phyloP scores from a whole-genome alignment of 1,140 invertebrate genomes.

The Bradysia coprophila region DNA sequence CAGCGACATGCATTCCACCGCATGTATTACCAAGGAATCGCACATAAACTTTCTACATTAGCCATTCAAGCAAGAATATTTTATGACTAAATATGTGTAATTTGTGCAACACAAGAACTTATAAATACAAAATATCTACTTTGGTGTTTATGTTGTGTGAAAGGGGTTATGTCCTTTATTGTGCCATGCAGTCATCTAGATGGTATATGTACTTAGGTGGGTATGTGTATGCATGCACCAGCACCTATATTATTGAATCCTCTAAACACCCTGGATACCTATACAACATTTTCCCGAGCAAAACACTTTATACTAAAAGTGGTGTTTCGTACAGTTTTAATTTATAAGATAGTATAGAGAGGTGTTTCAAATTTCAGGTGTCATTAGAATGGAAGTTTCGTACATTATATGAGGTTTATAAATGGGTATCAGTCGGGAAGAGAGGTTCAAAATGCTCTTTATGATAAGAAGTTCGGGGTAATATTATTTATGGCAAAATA shows the following conservation, averaged over 20 bases:
- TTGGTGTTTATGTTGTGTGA: background rate
- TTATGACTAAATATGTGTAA: background rate
- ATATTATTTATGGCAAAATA: too few species aligned
- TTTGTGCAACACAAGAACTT: background rate
- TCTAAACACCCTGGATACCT: too few species aligned
- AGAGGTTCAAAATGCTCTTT: background rate
- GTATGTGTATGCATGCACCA: background rate
- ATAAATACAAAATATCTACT: background rate
- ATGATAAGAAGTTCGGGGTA: background rate
- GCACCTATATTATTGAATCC: background rate
- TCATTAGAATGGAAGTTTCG: background rate
- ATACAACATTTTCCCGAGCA: too few species aligned
- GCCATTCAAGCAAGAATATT: background rate
- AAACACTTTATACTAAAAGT: too few species aligned
- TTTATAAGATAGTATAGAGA: too few species aligned
- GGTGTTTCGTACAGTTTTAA: too few species aligned
- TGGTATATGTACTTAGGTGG: background rate
- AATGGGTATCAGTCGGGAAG: background rate
- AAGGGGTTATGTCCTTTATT: background rate
- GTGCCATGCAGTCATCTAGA: background rate
- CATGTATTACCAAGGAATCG: background rate
- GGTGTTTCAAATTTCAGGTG: background rate
- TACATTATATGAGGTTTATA: background rate
- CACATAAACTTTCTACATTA: background rate
- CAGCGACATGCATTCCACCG: background rate